Evolutionary conservation across 2,888 invertebrate genomes (phyloP), one percentile per base, ranked within the genome.

Genomic region (Synergus laeviventris): DNA sequence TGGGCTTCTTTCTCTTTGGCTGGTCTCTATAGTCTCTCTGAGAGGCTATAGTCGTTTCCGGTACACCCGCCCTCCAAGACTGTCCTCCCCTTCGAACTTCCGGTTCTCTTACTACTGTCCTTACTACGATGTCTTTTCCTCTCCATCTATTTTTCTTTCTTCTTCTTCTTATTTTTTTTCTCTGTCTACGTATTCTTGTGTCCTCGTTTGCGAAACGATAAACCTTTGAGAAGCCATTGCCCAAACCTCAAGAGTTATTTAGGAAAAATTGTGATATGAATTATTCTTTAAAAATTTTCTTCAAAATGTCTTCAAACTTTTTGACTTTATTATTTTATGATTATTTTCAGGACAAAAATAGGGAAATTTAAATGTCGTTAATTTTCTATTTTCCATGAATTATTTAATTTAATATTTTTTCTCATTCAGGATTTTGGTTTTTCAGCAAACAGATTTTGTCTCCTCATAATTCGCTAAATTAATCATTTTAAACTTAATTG

Each of bases 31-130:
- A 76, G 84, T 83, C 84, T 85, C 83, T 83, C 84, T 85, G 84
- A 79, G 83, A 83, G 84, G 84, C 85, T 85, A 84, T 82, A 83
- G 80, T 81, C 85, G 85, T 86, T 89, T 89, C 88, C 88, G 88
- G 87, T 84, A 82, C 83, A 81, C 82, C 80, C 75, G 80, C 79
- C 82, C 82, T 81, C 79, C 82, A 76, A 80, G 84, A 54, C 66
- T 76, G 85, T 83, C 86, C 86, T 87, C 86, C 86, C 86, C 84
- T 82, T 83, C 78, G 74, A 75, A 80, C 87, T 87, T 87, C 87
- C 87, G 86, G 82, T 85, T 83, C 76, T 82, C 84, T 83, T 84
- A 86, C 87, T 86, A 87, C 85, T 70, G 70, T 70, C 70, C 70
- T 86, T 87, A 86, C 88, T 88, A 87, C 83, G 83, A 76, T 77